These are phyloP conservation scores for Hydrolagus affinis DNA, from an alignment of 2,113 vertebrate genomes.

Conservation along the genomic window DNA sequence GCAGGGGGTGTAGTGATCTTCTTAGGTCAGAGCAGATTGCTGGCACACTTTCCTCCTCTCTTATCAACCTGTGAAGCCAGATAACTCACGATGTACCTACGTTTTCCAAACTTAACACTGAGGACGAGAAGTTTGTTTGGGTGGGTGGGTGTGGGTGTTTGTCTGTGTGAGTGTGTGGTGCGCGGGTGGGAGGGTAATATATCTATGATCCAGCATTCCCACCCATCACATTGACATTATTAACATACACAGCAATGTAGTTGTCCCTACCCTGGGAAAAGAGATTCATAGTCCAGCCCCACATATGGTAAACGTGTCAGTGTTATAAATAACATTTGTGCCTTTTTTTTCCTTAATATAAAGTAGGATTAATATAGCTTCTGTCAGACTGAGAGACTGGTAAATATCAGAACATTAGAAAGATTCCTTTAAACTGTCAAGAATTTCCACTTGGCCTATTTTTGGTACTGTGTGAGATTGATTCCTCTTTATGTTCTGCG, in stretches of 20 bases:
- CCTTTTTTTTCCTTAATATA: not conserved
- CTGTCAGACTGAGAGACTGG: not conserved
- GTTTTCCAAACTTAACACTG: too few relatives aligned
- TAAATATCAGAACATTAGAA: conserved; percentile 11
- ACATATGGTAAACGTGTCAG: not conserved
- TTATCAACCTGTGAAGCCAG: too few relatives aligned
- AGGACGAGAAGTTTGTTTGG: too few relatives aligned
- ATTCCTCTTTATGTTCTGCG: not conserved
- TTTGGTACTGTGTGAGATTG: not conserved
- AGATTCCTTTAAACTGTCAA: not conserved
- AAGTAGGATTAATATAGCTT: not conserved
- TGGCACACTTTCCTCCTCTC: not conserved
- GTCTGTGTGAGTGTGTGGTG: too few relatives aligned
- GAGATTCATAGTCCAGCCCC: not conserved
- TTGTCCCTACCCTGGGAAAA: not conserved
- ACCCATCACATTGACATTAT: not conserved
- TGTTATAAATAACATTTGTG: not conserved
- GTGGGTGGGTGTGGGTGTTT: too few relatives aligned
- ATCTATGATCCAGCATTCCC: not conserved
- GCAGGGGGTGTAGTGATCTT: not conserved
- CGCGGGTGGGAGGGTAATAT: not conserved
- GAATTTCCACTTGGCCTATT: conserved; percentile 8
- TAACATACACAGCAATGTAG: not conserved
- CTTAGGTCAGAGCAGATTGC: not conserved
- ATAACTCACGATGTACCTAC: not conserved